Evolutionary conservation across 2,797 vertebrate species (phyloP), one percentile per base, ranked within the genome.

Genomic region (Poecile montanus): DNA sequence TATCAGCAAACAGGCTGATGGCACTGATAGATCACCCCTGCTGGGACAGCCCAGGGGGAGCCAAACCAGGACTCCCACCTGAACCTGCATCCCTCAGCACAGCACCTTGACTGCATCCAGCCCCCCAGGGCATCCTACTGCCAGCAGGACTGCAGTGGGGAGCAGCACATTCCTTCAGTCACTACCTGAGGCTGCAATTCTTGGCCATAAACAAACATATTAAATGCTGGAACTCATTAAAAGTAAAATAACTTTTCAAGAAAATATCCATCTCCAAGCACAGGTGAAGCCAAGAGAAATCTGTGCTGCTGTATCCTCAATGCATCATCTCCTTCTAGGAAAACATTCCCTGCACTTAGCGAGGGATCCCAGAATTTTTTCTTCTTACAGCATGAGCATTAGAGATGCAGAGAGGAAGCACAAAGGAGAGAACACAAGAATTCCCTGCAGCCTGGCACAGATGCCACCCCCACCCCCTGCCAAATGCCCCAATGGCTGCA

Each of bases 41-140:
- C 65, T 51, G 30, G 44, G 48, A 23, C 65, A 77, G 65, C 40
- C 48, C 2, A 0, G 7, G 0, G 11, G 73, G 63, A 84, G 11
- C 42, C 62, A 78, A 7, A 20, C 10, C 50, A n/a, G 13, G 3
- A 3, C 9, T 27, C 48, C 22, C 67, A 18, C 11, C 60, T 13
- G 40, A 42, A 1, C 17, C 2, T 15, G 47, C 36, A 68, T 3
- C 75, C 40, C 51, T 30, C 71, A 75, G 65, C 68, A 21, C 57
- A 22, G 20, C 29, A 7, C 23, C 61, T 1, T 2, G 42, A 3
- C 34, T 62, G 34, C 40, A 82, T 10, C n/a, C 63, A 40, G 18
- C 3, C 10, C 53, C 70, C 44, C 20, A 1, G 30, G 0, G 8
- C 5, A 4, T 3, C 51, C 74, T 29, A 11, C n/a, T 6, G 0